These are phyloP conservation scores for Leptinotarsa defecta DNA, from an alignment of 1,140 invertebrate species.

Conservation along the genomic window DNA sequence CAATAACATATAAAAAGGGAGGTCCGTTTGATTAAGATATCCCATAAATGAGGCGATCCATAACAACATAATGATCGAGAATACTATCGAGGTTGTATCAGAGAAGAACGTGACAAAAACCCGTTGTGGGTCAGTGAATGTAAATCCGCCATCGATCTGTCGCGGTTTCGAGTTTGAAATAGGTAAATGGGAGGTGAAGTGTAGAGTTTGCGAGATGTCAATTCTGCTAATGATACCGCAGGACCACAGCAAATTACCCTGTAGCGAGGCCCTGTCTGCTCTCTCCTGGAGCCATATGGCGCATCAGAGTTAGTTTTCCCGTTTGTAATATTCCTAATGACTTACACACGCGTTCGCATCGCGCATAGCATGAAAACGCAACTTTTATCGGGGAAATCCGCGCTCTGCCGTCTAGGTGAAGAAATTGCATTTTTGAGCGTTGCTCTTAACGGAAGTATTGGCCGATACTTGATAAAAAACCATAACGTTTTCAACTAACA, in stretches of 20 bases:
- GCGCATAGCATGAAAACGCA: slow-evolving; percentile 54
- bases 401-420: background rate
- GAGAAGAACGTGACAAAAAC: slow-evolving; percentile 16
- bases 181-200: slow-evolving; percentile 28
- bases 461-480: too few species aligned
- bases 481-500: too few species aligned
- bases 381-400: slow-evolving; percentile 42
- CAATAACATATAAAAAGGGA: slow-evolving; percentile 9
- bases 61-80: slow-evolving; percentile 20
- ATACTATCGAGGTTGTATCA: background rate
- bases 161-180: slow-evolving; percentile 21
- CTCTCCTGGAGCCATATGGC: slow-evolving; percentile 50
- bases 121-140: slow-evolving; percentile 27
- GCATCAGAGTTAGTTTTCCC: slow-evolving; percentile 54
- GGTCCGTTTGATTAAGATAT: background rate
- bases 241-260: slow-evolving; percentile 54
- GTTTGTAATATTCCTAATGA: slow-evolving; percentile 58
- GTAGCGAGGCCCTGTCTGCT: slow-evolving; percentile 26
- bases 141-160: slow-evolving; percentile 27
- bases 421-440: background rate
- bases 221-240: slow-evolving; percentile 57
- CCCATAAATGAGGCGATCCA: slow-evolving; percentile 9
- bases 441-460: too few species aligned
- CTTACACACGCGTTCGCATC: slow-evolving; percentile 50
- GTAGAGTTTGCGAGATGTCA: slow-evolving; percentile 51